Evolutionary conservation across 1,140 invertebrate genomes (phyloP).

Genomic region (Drosophila pandora): DNA sequence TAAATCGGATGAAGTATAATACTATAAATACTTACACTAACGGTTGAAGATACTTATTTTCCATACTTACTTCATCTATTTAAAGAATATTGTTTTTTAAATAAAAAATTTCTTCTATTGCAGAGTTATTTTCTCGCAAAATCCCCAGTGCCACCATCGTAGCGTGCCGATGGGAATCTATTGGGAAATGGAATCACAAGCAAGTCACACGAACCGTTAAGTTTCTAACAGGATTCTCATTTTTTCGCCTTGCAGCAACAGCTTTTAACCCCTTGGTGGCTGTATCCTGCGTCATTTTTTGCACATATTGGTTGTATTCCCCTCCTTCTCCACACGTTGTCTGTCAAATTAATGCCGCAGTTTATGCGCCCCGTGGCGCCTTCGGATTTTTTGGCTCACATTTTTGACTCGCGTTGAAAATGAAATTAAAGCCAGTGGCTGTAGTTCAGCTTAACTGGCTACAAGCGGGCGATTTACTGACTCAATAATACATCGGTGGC

Average conservation of each 20-base stretch:
- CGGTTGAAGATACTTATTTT: background rate
- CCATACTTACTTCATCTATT: background rate
- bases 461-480: constrained; percentile 43
- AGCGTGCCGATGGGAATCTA: constrained; percentile 11
- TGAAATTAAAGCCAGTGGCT: constrained; percentile 39
- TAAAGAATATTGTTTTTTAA: background rate
- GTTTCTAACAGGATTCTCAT: constrained; percentile 13
- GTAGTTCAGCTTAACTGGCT: constrained; percentile 37
- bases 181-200: constrained; percentile 12
- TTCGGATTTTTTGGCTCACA: constrained; percentile 2
- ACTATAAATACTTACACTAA: background rate
- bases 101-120: background rate
- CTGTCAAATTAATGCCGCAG: constrained; percentile 45
- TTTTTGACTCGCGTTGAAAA: constrained; percentile 13
- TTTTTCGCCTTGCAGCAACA: constrained; percentile 13
- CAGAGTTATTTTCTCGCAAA: background rate
- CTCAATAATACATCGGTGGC: constrained; percentile 50
- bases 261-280: constrained; percentile 35
- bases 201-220: constrained; percentile 32
- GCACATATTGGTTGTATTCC: constrained; percentile 16
- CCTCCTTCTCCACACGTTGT: constrained; percentile 16
- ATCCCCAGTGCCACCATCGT: background rate
- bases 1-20: background rate
- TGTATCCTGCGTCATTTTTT: background rate
- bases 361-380: constrained; percentile 41